Base-by-base conservation (phyloP, 2,888 invertebrate genomes). In the Drosophila borealis region DNA sequence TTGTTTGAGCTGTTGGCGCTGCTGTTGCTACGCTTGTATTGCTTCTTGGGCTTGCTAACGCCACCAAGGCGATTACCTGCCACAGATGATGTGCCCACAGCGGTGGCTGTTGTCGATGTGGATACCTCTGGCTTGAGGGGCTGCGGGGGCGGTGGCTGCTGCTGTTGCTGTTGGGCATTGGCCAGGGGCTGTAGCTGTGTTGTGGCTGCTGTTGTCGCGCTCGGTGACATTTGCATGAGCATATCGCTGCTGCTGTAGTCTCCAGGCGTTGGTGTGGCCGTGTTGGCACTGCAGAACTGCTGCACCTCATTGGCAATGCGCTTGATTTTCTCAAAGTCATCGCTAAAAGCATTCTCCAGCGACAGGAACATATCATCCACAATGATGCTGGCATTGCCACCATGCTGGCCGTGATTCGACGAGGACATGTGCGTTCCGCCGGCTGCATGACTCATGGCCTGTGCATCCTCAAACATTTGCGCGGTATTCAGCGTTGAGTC, bases 261-360 rank as follows among this genome's bases (percentile, higher is more conserved):
- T 6, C 90, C 91, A 78, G 94, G 91, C 4, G 88, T 79, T 4
- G 90, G 85, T 6, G 90, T 81, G 17, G 72, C 73, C 17, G 88
- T 45, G 45, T 80, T 65, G 6, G 45, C 78, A 68, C 94, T 93
- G 93, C 96, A 94, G 92, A 94, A 95, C 82, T 96, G 94, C 91
- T 96, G 95, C 33, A 97, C 95, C 90, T 97, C 97, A 81, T 95
- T 95, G 36, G 96, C 96, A 92, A 97, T 96, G 84, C 96, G 94
- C 90, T 97, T 97, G 67, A 97, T 93, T 90, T 97, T 97, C 90
- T 97, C 97, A 88, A 96, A 97, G 89, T 97, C 97, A 78, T 96
- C 96, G 0, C 96, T 95, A 81, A 92, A 93, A 51, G 92, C 92
- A 65, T 91, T 90, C 81, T 92, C 93, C 66, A 93, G 81, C 61